These are phyloP conservation scores for Vultur gryphus DNA, from an alignment of 2,797 vertebrate genomes.

Conservation along the genomic window DNA sequence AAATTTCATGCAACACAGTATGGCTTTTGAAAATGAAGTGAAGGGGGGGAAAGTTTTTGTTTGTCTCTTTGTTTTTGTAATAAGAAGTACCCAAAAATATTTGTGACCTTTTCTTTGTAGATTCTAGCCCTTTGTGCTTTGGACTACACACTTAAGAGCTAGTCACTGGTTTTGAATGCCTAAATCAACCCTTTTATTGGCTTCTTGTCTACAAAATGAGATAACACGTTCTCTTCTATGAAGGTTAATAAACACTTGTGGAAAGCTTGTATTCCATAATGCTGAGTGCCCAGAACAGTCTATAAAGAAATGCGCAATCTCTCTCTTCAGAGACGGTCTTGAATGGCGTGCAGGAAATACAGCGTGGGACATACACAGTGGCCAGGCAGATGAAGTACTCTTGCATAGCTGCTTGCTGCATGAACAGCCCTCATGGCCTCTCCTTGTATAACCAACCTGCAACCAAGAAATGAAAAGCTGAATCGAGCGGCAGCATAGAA, in stretches of 20 bases:
- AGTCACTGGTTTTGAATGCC: not conserved
- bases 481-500: not conserved
- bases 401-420: not conserved
- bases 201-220: not conserved
- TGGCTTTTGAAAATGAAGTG: not conserved
- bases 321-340: not conserved
- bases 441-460: not conserved
- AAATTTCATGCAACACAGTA: not conserved
- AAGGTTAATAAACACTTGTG: constrained; percentile 16
- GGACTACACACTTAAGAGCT: not conserved
- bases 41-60: not conserved
- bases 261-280: not conserved
- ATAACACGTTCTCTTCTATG: not conserved
- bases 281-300: not conserved
- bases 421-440: not conserved
- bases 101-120: not conserved
- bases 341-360: not conserved
- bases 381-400: not conserved
- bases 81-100: not conserved
- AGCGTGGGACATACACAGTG: not conserved
- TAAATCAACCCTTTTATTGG: not conserved
- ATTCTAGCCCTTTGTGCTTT: not conserved
- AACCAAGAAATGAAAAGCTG: not conserved
- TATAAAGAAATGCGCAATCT: not conserved
- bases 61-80: not conserved